A percentile compares a stretch with the other conserved stretches of the same genome.
phyloP scores from a whole-genome alignment of 2,888 invertebrate species.

The Drosophila pegasa region DNA sequence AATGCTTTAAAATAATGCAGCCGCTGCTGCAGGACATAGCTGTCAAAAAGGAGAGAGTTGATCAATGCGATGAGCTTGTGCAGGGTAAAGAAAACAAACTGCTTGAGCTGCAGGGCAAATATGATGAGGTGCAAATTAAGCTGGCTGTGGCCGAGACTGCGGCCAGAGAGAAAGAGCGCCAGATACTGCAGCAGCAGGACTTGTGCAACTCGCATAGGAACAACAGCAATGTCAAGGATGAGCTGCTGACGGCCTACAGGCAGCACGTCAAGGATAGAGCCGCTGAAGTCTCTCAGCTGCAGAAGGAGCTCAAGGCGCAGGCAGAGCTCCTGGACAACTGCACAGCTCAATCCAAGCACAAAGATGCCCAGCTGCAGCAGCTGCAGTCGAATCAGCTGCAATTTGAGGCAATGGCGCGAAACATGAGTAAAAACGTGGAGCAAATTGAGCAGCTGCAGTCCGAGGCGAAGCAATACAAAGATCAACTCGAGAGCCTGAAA shows the following conservation, averaged over 20 bases:
- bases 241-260: neutral
- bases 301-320: neutral
- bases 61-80: neutral
- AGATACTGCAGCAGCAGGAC: neutral
- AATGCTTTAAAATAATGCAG: conserved; percentile 6
- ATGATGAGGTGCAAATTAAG: neutral
- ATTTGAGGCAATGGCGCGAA: neutral
- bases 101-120: neutral
- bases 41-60: conserved; percentile 3
- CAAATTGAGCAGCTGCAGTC: conserved; percentile 3
- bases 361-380: neutral
- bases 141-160: conserved; percentile 3
- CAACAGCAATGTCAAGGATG: conserved; percentile 13
- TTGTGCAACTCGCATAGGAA: conserved; percentile 1
- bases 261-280: neutral
- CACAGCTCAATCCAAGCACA: neutral
- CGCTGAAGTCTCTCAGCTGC: neutral
- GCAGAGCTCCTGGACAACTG: neutral
- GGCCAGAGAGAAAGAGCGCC: neutral
- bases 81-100: neutral
- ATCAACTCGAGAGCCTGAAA: neutral
- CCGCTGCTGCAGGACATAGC: conserved; percentile 5
- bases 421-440: neutral
- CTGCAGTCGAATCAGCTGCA: neutral
- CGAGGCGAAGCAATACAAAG: neutral